Evolutionary conservation across 2,113 vertebrate species (phyloP).

Genomic region (Platichthys stellatus): DNA sequence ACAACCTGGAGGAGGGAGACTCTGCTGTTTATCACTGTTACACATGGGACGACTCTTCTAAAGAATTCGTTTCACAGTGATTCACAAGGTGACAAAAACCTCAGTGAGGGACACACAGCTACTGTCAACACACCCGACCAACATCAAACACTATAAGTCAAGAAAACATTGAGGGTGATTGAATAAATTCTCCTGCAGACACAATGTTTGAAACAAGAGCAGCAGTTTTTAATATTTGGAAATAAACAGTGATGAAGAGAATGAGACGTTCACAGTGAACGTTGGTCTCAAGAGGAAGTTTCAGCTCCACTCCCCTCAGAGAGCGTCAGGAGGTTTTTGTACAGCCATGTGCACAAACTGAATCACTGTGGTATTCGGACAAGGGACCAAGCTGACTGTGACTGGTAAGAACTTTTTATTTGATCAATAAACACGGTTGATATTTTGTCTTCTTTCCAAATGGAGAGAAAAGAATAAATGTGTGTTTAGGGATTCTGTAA

Average conservation of each 20-base stretch:
- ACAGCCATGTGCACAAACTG: constrained; percentile 62
- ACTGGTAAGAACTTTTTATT: constrained; percentile 62
- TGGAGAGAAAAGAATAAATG: not conserved
- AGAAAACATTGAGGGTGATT: not conserved
- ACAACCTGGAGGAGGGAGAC: constrained; percentile 42
- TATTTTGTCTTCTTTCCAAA: not conserved
- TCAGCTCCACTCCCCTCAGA: constrained; percentile 61
- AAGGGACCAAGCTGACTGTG: constrained; percentile 73
- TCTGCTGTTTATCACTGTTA: not conserved
- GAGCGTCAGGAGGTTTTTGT: constrained; percentile 76
- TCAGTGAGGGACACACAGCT: not conserved
- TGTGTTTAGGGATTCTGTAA: not conserved
- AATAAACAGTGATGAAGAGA: not conserved
- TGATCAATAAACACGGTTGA: not conserved
- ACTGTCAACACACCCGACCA: not conserved
- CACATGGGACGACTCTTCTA: not conserved
- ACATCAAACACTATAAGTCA: not conserved
- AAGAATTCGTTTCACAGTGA: not conserved
- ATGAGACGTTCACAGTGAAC: constrained; percentile 28
- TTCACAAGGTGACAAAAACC: constrained; percentile 28
- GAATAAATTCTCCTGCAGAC: not conserved
- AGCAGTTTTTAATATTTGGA: not conserved
- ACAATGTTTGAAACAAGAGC: not conserved
- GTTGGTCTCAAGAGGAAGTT: constrained; percentile 32
- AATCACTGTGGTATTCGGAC: constrained; percentile 81